Evolutionary conservation across 2,888 invertebrate genomes (phyloP).

Genomic region (Aspidiotus rigidus): DNA sequence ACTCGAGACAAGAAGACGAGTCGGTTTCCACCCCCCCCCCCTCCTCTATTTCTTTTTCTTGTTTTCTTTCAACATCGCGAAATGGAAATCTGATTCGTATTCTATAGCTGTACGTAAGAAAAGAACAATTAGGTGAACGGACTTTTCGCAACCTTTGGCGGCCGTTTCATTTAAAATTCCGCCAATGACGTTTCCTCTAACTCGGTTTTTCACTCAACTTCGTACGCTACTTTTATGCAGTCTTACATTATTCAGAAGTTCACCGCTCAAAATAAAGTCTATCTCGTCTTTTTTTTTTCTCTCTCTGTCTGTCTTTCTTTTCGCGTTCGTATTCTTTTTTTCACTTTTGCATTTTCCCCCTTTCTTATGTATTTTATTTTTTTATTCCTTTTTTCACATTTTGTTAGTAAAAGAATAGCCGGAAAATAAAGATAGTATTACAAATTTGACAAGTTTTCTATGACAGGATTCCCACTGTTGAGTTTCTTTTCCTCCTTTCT

Average conservation of each 20-base stretch:
- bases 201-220: constrained; percentile 32
- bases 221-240: constrained; percentile 31
- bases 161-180: constrained; percentile 33
- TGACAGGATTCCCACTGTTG: too few relatives aligned
- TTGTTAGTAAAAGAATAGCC: constrained; percentile 2
- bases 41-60: not conserved
- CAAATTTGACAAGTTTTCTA: too few relatives aligned
- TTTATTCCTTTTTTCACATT: not conserved
- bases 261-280: constrained; percentile 10
- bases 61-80: not conserved
- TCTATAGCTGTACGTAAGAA: constrained; percentile 28
- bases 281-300: too few relatives aligned
- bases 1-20: constrained; percentile 9
- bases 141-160: constrained; percentile 32
- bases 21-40: constrained; percentile 15
- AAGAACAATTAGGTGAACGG: constrained; percentile 32
- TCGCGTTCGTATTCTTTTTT: not conserved
- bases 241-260: constrained; percentile 33
- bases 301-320: too few relatives aligned
- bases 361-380: not conserved
- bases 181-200: constrained; percentile 29
- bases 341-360: not conserved
- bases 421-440: constrained; percentile 7
- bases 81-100: constrained; percentile 30
- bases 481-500: not conserved